Evolutionary conservation across 1,140 invertebrate species (phyloP), one percentile per base, ranked within the genome.

Genomic region (Phenacoccus solenopsis): DNA sequence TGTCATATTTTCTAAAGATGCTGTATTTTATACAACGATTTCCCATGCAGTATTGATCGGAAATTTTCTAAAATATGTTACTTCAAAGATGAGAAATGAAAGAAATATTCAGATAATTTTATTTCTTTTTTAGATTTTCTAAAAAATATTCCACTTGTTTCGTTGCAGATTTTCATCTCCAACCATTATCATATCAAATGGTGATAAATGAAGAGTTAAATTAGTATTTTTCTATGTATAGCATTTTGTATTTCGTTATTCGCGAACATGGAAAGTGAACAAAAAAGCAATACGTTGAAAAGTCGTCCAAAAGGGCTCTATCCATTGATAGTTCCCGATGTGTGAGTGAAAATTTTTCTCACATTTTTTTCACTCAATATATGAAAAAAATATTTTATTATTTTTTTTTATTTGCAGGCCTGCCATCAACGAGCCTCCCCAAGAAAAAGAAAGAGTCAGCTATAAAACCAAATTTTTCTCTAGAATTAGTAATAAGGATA

Each of bases 241-340:
- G n/a, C n/a, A n/a, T n/a, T n/a, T n/a, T n/a, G n/a, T n/a, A n/a
- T n/a, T n/a, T n/a, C n/a, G n/a, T n/a, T n/a, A n/a, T n/a, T n/a
- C n/a, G n/a, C n/a, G n/a, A 49, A 49, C 16, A 49, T n/a, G 16
- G 38, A 49, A 49, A 49, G 16, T n/a, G 38, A 49, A 49, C 38
- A 3, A 2, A 10, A 49, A 49, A 49, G 38, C 38, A 49, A 49
- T 49, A 9, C 38, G 20, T 10, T 49, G 20, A 64, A 64, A 64
- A 64, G 22, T 64, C 59, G 59, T 24, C 59, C 59, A 25, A 64
- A 64, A 20, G 59, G 59, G 25, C 25, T 64, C 1, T 64, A 64
- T 25, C 59, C 59, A 10, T 10, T 64, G 2, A 64, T 64, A 25
- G 25, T 64, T 64, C 59, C 59, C 9, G 59, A 64, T 64, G 13